phyloP scores from a whole-genome alignment of 1,140 invertebrate genomes.

The Eriosoma lanigerum region DNA sequence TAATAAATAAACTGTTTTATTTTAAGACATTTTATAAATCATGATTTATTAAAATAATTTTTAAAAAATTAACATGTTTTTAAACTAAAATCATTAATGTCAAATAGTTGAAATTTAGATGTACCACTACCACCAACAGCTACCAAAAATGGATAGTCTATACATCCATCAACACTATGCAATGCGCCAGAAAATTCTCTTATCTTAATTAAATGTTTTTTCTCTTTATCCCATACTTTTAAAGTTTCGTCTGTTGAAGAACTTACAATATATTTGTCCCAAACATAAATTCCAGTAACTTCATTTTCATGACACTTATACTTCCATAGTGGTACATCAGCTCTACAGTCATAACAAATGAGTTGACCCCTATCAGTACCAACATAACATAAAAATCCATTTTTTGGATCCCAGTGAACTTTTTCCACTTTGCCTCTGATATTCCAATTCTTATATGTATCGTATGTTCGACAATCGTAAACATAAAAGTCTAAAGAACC shows the following conservation, averaged over 20 bases:
- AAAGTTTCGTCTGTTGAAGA: conserved; percentile 71
- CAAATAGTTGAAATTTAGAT: conserved; percentile 60
- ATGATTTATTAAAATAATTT: not conserved
- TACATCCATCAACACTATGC: conserved; percentile 73
- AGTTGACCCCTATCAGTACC: conserved; percentile 79
- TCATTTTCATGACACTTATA: conserved; percentile 77
- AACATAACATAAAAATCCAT: conserved; percentile 73
- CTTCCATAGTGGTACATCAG: conserved; percentile 73
- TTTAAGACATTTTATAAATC: no score
- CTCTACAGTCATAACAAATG: conserved; percentile 76
- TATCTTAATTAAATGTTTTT: conserved; percentile 58
- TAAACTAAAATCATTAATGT: conserved; percentile 48
- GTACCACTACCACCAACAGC: conserved; percentile 83
- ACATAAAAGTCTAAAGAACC: conserved; percentile 75
- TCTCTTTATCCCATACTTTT: conserved; percentile 79
- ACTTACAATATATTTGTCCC: conserved; percentile 64
- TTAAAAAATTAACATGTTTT: conserved; percentile 33
- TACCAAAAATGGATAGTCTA: conserved; percentile 78
- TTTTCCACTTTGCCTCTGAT: conserved; percentile 82
- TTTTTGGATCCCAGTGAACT: conserved; percentile 79
- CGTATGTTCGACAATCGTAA: conserved; percentile 73
- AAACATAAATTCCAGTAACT: conserved; percentile 67
- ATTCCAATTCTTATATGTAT: conserved; percentile 69
- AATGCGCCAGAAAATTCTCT: conserved; percentile 65
- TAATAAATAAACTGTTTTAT: no score